Evolutionary conservation across 2,797 vertebrate genomes (phyloP), one percentile per base, ranked within the genome.

Genomic region (Psittacula derbiana): DNA sequence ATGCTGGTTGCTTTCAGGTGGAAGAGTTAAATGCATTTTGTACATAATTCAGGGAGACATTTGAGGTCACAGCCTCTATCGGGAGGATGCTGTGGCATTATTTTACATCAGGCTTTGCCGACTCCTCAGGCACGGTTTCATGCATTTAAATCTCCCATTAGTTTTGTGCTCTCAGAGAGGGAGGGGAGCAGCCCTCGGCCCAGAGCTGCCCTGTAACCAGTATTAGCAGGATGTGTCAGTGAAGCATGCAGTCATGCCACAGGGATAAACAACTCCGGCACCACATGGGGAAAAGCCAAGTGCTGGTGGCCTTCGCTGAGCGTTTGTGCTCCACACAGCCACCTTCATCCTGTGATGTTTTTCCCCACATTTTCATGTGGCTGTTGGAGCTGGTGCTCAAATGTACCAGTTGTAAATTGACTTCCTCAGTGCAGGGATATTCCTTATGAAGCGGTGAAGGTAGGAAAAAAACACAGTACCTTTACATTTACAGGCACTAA

Each of bases 121-220:
- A 60, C 52, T 93, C 69, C 78, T 86, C 85, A 41, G 91, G 76
- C 81, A 71, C 0, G 2, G 74, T 89, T 91, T 82, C 61, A 89
- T 87, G 88, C 92, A 93, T 87, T 96, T 93, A 91, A 92, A 94
- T 94, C 78, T 57, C 52, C 84, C 36, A 20, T 89, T 84, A 70
- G 49, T 50, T 79, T 65, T 46, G 44, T 67, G 72, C 57, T 81
- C 20, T 44, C 67, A 60, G 80, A 62, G 58, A 88, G 24, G 47
- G 41, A 86, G 36, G 50, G 40, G 66, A 79, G 76, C 69, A 91
- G 74, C 79, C 49, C 71, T 81, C 1, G 1, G 55, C 84, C 33
- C 4, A 6, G 73, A 84, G 86, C 74, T 72, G 80, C 46, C 74
- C 71, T 60, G 27, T 50, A 46, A 76, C 6, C 28, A 49, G 71